phyloP scores from a whole-genome alignment of 2,888 invertebrate species.

The Eudemis profundana region DNA sequence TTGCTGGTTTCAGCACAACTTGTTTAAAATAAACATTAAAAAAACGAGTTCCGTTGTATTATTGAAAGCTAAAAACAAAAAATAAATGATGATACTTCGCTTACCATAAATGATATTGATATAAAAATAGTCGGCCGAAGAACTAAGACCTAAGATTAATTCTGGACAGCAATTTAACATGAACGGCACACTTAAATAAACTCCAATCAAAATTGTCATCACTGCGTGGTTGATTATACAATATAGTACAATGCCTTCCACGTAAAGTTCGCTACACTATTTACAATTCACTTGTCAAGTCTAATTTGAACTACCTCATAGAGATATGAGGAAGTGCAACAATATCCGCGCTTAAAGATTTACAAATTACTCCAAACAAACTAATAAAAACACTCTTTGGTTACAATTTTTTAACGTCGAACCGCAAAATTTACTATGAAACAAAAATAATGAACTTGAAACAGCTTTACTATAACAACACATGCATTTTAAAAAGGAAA shows the following conservation, averaged over 20 bases:
- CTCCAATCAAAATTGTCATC: no score
- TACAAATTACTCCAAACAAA: conserved; percentile 42
- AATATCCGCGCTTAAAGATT: conserved; percentile 14
- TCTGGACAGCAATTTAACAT: no score
- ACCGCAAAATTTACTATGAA: conserved; percentile 32
- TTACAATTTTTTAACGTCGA: conserved; percentile 37
- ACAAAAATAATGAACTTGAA: conserved; percentile 39
- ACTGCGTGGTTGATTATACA: no score
- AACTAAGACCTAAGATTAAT: no score
- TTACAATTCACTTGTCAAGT: conserved; percentile 41
- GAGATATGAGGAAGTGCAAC: conserved; percentile 41
- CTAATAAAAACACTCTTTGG: conserved; percentile 41
- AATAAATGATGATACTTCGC: no score
- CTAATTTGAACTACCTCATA: conserved; percentile 41
- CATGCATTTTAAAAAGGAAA: conserved; percentile 36
- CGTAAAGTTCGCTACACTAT: conserved; percentile 36
- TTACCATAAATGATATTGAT: no score
- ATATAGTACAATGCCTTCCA: conserved; percentile 32
- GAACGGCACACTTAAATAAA: no score
- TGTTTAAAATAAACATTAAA: no score
- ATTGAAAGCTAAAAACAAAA: no score
- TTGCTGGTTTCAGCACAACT: no score
- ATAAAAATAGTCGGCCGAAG: no score
- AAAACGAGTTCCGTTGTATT: no score
- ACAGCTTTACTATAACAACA: conserved; percentile 40